These are phyloP conservation scores for Melanocharis versteri DNA, from an alignment of 2,113 vertebrate genomes.

Conservation along the genomic window DNA sequence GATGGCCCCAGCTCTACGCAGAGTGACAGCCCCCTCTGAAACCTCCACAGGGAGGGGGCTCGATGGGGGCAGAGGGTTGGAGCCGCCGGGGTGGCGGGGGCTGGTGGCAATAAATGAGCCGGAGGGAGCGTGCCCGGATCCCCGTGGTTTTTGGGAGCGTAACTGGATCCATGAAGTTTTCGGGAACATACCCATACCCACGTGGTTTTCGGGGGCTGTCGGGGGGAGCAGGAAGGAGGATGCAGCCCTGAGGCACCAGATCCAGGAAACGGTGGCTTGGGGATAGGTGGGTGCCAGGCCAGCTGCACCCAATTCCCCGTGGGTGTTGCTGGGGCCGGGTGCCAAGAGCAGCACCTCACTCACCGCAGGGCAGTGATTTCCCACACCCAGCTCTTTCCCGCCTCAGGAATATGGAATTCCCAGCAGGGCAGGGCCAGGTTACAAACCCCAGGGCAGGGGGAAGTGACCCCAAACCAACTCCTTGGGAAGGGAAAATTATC, in stretches of 20 bases:
- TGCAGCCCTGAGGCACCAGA: too few species aligned
- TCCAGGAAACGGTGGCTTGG: neutral
- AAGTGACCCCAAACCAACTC: neutral
- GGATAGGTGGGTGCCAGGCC: neutral
- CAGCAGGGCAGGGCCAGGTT: neutral
- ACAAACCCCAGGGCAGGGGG: neutral
- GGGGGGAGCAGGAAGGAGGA: neutral
- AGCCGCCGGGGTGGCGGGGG: fast-evolving
- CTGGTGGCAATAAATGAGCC: neutral
- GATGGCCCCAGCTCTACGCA: conserved; percentile 74
- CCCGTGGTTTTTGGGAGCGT: fast-evolving
- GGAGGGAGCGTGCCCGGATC: neutral
- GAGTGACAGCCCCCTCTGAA: conserved; percentile 84
- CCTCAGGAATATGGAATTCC: neutral
- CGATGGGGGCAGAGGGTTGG: conserved; percentile 74
- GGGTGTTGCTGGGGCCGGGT: neutral
- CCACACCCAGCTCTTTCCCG: neutral
- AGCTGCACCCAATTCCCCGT: fast-evolving
- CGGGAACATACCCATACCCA: fast-evolving
- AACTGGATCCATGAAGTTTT: fast-evolving
- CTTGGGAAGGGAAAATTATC: fast-evolving
- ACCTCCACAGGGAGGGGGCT: conserved; percentile 71
- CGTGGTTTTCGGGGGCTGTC: fast-evolving
- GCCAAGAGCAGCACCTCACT: neutral
- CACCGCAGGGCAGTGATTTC: neutral